Percentiles rank a stretch among this genome's conserved stretches.
Conservation (phyloP, 2,888 invertebrate genomes). For the Harpagoxenus sublaevis region DNA sequence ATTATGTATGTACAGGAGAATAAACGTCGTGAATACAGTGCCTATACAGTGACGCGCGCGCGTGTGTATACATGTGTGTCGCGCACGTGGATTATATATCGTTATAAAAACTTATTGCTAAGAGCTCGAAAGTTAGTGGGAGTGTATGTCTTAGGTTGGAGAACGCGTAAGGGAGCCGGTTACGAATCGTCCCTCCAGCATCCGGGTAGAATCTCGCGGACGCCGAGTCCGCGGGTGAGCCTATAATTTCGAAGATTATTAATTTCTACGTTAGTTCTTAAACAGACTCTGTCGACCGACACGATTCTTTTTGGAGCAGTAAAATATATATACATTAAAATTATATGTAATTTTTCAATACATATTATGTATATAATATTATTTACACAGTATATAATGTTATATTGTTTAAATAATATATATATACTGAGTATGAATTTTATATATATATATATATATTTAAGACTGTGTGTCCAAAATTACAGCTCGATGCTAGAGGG, state of each 20-base stretch:
- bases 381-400: neutral
- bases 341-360: neutral
- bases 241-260: neutral
- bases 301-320: neutral
- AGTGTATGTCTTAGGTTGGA: constrained; percentile 27
- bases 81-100: constrained; percentile 20
- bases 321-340: neutral
- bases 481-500: neutral
- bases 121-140: constrained; percentile 37
- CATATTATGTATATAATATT: neutral
- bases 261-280: neutral
- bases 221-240: neutral
- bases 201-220: neutral
- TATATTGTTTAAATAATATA: neutral
- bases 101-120: constrained; percentile 71
- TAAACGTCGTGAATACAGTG: neutral
- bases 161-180: constrained; percentile 34
- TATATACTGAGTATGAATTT: neutral
- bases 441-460: neutral
- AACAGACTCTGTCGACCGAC: neutral
- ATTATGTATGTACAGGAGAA: constrained; percentile 16
- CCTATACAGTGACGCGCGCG: constrained; percentile 15
- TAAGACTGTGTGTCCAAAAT: constrained; percentile 15
- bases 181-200: constrained; percentile 52
- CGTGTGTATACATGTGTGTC: neutral